Percentiles rank a stretch among this genome's conserved stretches.
Evolutionary conservation across 2,888 invertebrate genomes (phyloP).

Genomic region (Caenorhabditis imperialis): DNA sequence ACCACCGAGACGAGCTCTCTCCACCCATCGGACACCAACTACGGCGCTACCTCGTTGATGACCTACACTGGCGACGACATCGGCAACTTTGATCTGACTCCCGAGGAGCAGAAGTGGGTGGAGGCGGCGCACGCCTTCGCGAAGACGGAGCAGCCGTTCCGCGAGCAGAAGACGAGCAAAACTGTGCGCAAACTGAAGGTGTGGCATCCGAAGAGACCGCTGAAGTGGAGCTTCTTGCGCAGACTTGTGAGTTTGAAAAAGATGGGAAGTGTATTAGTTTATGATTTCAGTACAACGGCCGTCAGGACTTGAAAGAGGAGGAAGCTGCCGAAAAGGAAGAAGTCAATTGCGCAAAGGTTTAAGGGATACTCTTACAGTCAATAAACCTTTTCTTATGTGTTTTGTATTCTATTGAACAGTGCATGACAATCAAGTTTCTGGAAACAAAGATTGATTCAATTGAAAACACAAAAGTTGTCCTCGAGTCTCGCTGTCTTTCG

Average conservation of each 20-base stretch:
- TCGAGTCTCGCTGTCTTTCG: no score
- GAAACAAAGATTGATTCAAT: no score
- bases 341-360: no score
- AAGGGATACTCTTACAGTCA: no score
- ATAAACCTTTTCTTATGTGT: no score
- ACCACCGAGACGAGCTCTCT: constrained; percentile 6
- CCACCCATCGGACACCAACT: constrained; percentile 26
- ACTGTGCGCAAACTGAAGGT: constrained; percentile 29
- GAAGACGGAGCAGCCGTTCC: constrained; percentile 32
- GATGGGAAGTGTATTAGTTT: neutral
- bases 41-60: constrained; percentile 18
- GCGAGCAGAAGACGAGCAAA: constrained; percentile 22
- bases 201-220: constrained; percentile 24
- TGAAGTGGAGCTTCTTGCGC: constrained; percentile 35
- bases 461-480: no score
- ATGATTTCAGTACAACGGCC: constrained; percentile 36
- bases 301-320: constrained; percentile 32
- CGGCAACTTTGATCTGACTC: constrained; percentile 17
- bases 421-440: no score
- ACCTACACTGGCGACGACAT: constrained; percentile 13
- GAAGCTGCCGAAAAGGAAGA: constrained; percentile 7
- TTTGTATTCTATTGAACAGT: no score
- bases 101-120: constrained; percentile 26
- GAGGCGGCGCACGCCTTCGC: constrained; percentile 27
- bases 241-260: constrained; percentile 19